phyloP scores from a whole-genome alignment of 1,140 invertebrate species.

The Calosoma granatense region DNA sequence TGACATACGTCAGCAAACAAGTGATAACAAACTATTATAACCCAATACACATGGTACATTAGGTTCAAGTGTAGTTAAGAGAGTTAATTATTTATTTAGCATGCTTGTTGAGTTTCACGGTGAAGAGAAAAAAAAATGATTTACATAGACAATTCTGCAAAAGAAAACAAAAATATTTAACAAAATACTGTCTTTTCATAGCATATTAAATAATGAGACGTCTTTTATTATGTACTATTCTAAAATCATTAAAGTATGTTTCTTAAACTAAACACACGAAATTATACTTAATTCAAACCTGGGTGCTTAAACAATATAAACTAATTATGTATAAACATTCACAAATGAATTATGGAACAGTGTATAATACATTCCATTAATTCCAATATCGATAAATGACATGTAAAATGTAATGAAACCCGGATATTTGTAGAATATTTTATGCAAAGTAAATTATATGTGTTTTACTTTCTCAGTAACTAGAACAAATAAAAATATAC shows the following conservation, averaged over 20 bases:
- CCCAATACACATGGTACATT: too few species aligned
- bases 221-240: slow-evolving; percentile 19
- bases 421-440: too few species aligned
- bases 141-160: not conserved
- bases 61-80: too few species aligned
- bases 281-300: not conserved
- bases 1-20: too few species aligned
- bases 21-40: too few species aligned
- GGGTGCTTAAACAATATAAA: not conserved
- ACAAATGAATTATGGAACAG: not conserved
- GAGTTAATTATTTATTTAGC: too few species aligned
- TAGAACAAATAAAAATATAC: too few species aligned
- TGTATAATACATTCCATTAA: not conserved
- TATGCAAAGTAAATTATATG: too few species aligned
- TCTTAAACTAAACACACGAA: slow-evolving; percentile 14
- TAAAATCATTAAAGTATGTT: slow-evolving; percentile 26
- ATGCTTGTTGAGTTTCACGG: too few species aligned
- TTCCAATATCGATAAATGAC: not conserved
- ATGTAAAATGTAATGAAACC: not conserved
- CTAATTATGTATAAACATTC: not conserved
- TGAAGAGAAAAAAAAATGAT: too few species aligned
- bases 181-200: slow-evolving; percentile 22
- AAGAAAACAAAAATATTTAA: too few species aligned
- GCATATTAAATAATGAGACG: slow-evolving; percentile 13
- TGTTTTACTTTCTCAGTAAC: too few species aligned